A percentile compares a stretch with the other conserved stretches of the same genome.
Conservation (phyloP, 2,888 invertebrate species). For the Metalampra italica region DNA sequence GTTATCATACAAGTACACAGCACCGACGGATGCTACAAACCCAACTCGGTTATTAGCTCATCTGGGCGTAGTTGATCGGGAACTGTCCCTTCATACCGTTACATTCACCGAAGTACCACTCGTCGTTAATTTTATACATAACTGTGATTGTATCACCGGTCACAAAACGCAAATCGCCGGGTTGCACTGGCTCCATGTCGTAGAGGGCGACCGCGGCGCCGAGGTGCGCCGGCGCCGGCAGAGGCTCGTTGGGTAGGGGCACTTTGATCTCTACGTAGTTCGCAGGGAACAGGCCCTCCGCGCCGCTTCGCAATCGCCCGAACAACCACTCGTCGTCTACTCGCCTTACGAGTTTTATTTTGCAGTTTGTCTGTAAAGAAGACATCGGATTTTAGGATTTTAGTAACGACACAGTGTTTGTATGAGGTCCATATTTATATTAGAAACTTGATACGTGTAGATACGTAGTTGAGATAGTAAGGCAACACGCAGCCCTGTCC, state of each 20-base stretch:
- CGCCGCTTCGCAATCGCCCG: conserved; percentile 82
- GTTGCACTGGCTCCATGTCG: conserved; percentile 81
- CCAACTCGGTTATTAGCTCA: conserved; percentile 35
- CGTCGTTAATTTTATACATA: conserved; percentile 83
- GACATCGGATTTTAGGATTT: neutral
- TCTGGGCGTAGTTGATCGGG: conserved; percentile 86
- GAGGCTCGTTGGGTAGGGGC: conserved; percentile 75
- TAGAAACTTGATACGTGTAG: too few species aligned
- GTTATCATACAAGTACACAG: too few species aligned
- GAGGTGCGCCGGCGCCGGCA: conserved; percentile 18
- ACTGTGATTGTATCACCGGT: conserved; percentile 77
- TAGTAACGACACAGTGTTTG: too few species aligned
- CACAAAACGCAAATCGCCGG: conserved; percentile 55
- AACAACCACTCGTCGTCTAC: conserved; percentile 89
- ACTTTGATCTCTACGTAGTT: conserved; percentile 88
- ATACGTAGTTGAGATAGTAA: too few species aligned
- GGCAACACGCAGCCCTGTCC: too few species aligned
- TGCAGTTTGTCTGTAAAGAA: conserved; percentile 82
- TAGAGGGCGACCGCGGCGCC: conserved; percentile 82
- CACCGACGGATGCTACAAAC: too few species aligned
- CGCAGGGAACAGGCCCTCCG: conserved; percentile 89
- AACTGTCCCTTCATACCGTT: conserved; percentile 85
- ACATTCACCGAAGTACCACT: conserved; percentile 88
- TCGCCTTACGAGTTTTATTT: conserved; percentile 83
- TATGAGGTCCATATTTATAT: too few species aligned